Conservation (phyloP, 1,140 invertebrate genomes). For the Brachionus rotundiformis region DNA sequence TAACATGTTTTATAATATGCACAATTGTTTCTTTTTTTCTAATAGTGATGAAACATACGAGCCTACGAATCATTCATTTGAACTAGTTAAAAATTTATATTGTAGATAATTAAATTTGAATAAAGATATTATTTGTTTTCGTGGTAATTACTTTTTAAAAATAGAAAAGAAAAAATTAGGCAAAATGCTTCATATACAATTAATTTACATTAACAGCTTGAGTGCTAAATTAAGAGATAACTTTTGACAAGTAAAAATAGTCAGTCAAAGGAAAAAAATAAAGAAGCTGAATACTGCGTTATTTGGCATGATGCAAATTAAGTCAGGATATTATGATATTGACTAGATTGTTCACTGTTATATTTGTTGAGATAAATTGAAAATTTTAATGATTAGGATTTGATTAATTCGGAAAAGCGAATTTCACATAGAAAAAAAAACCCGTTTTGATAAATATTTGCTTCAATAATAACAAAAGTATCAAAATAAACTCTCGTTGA, state of each 20-base stretch:
- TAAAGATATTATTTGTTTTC: too few species aligned
- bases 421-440: not conserved
- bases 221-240: constrained; percentile 15
- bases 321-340: constrained; percentile 2
- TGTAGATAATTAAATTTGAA: too few species aligned
- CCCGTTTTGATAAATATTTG: not conserved
- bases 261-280: not conserved
- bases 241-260: constrained; percentile 6
- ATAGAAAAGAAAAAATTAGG: not conserved
- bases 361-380: constrained; percentile 3
- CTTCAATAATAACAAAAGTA: not conserved
- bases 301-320: not conserved
- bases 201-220: not conserved
- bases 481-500: not conserved
- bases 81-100: not conserved
- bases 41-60: not conserved
- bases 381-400: not conserved
- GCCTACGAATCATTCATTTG: not conserved
- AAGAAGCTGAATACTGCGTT: not conserved
- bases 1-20: not conserved
- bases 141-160: not conserved
- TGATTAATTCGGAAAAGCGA: not conserved
- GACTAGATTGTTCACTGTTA: not conserved
- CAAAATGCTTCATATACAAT: not conserved
- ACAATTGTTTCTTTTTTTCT: constrained; percentile 5